phyloP scores from a whole-genome alignment of 2,888 invertebrate species.

The Ochropleura leucogaster region DNA sequence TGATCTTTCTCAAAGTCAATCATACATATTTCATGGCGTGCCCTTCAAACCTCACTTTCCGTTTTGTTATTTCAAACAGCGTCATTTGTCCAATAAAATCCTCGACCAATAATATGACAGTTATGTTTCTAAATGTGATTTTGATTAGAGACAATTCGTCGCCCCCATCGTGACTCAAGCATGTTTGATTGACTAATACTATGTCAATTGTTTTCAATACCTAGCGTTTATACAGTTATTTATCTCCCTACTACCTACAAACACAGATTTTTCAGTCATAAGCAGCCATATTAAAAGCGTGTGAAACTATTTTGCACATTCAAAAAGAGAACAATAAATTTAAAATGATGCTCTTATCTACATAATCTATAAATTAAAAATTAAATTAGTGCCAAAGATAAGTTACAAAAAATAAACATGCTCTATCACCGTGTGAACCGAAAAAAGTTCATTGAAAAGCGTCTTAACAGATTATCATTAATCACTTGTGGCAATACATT shows the following conservation, averaged over 20 bases:
- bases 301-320: constrained; percentile 38
- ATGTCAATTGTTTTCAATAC: constrained; percentile 49
- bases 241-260: not conserved
- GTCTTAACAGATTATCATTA: constrained; percentile 72
- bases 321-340: constrained; percentile 15
- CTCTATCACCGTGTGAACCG: constrained; percentile 79
- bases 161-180: constrained; percentile 83
- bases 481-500: constrained; percentile 64
- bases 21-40: not conserved
- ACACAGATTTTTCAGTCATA: not conserved
- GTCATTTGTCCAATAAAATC: constrained; percentile 61
- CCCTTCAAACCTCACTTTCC: constrained; percentile 20
- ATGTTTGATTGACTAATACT: constrained; percentile 79
- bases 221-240: not conserved
- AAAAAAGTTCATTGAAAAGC: constrained; percentile 75
- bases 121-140: constrained; percentile 83
- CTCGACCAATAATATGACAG: constrained; percentile 61
- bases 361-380: constrained; percentile 57
- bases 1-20: not conserved
- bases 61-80: constrained; percentile 33
- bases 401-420: constrained; percentile 59
- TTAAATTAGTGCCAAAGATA: constrained; percentile 63
- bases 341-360: constrained; percentile 48
- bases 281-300: constrained; percentile 18
- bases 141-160: constrained; percentile 86